Percentiles rank a stretch among this genome's conserved stretches.
phyloP scores from a whole-genome alignment of 2,888 invertebrate species.

The Pelosia muscerda region DNA sequence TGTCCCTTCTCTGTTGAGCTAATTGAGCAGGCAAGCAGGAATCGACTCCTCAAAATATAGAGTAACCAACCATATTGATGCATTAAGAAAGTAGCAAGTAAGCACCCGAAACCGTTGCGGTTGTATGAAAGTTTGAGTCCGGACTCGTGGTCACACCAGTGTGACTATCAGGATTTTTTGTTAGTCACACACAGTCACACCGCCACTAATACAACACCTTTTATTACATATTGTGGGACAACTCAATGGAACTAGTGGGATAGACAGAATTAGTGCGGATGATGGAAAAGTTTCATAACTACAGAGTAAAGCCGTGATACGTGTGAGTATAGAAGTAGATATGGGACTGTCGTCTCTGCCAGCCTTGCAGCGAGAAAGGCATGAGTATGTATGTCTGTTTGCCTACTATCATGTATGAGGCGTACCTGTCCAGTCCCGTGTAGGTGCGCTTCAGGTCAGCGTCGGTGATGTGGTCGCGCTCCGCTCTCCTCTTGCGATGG shows the following conservation, averaged over 20 bases:
- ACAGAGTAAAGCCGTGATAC: not conserved
- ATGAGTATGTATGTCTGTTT: not conserved
- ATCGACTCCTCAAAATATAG: not conserved
- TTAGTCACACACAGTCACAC: too few relatives aligned
- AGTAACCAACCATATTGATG: not conserved
- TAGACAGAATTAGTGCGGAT: too few relatives aligned
- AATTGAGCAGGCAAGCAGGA: not conserved
- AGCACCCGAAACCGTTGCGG: not conserved
- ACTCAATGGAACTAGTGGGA: too few relatives aligned
- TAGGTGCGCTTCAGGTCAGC: slow-evolving; percentile 87
- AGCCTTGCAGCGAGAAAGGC: not conserved
- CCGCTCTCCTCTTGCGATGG: slow-evolving; percentile 80
- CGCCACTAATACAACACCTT: too few relatives aligned
- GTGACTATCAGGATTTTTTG: too few relatives aligned
- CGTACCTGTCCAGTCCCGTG: slow-evolving; percentile 87
- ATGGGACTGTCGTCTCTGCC: not conserved
- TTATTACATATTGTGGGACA: too few relatives aligned
- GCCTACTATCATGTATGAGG: not conserved
- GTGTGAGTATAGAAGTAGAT: not conserved
- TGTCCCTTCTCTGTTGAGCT: too few relatives aligned
- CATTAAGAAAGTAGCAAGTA: not conserved
- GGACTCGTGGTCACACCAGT: too few relatives aligned
- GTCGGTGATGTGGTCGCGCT: slow-evolving; percentile 76
- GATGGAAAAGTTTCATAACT: not conserved
- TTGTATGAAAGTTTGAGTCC: too few relatives aligned